These are phyloP conservation scores for Heliangelus exortis DNA, from an alignment of 2,797 vertebrate genomes.

Conservation along the genomic window DNA sequence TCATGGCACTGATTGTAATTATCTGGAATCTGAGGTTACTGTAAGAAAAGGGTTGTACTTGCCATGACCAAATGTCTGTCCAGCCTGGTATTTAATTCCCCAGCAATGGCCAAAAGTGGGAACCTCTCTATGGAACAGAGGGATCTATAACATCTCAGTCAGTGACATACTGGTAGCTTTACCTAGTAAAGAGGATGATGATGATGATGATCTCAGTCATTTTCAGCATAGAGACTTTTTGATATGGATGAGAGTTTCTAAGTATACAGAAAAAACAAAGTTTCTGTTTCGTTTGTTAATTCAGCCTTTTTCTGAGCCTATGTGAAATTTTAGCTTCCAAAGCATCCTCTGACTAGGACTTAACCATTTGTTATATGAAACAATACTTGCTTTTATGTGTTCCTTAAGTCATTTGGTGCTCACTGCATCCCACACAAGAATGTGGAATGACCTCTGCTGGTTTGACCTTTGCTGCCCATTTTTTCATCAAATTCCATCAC, in stretches of 20 bases:
- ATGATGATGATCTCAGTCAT: accelerated
- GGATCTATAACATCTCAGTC: neutral
- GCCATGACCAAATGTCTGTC: neutral
- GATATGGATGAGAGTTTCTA: neutral
- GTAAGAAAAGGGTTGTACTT: neutral
- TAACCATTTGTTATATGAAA: neutral
- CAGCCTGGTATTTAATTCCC: neutral
- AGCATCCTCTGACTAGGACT: neutral
- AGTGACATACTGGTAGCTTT: neutral
- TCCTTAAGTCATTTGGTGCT: neutral
- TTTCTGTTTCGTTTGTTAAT: neutral
- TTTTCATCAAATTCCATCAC: neutral
- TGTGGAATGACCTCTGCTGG: neutral
- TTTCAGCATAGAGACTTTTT: neutral
- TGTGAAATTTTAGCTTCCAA: neutral
- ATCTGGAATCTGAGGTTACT: neutral
- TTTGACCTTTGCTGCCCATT: neutral
- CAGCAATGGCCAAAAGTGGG: neutral
- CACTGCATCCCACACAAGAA: neutral
- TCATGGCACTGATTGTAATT: neutral
- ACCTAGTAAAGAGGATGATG: neutral
- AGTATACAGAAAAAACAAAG: neutral
- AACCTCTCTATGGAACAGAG: neutral
- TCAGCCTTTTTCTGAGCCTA: neutral
- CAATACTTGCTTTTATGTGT: neutral